Evolutionary conservation across 2,113 vertebrate genomes (phyloP), one percentile per base, ranked within the genome.

Genomic region (Gallinago jamesoni): DNA sequence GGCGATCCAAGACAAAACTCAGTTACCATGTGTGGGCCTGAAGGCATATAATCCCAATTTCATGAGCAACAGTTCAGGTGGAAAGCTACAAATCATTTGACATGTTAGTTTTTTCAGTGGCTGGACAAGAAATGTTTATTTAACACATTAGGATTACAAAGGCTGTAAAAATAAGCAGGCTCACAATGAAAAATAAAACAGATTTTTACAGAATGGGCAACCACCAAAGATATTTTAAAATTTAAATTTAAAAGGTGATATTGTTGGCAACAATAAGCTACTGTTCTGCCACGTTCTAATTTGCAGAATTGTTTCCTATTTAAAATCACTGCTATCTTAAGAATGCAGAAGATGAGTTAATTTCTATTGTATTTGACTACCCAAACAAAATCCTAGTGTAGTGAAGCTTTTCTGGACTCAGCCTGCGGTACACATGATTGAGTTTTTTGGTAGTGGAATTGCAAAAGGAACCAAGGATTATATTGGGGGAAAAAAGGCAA

Each of bases 111-210:
- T 91, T 84, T 83, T 90, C 95, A 83, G 78, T 89, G 87, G 48
- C 78, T 96, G 78, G 63, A 63, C 62, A 67, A 93, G 43, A 84
- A 72, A 18, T 74, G 93, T 91, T 96, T 97, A n/a, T 96, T 95
- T 91, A 96, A 76, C 67, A 41, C 68, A 41, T 84, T 68, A 88
- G 60, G 56, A n/a, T 84, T 70, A 89, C 88, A 92, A 96, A 93
- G 68, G 52, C 87, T 91, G 70, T 76, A 57, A 93, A 94, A 95
- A 96, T 87, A 93, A 85, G 25, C 84, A 73, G 59, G 7, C 53
- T 41, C 50, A 72, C 57, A 91, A 73, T 87, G 83, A 83, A 93
- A 91, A 75, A 30, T 6, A 75, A 64, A 91, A 20, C 19, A 64
- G 15, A 28, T 79, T 93, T 94, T 85, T 82, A 66, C 45, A 74